Base-by-base conservation (phyloP, 1,140 invertebrate genomes). In the Phocides pigmalion region DNA sequence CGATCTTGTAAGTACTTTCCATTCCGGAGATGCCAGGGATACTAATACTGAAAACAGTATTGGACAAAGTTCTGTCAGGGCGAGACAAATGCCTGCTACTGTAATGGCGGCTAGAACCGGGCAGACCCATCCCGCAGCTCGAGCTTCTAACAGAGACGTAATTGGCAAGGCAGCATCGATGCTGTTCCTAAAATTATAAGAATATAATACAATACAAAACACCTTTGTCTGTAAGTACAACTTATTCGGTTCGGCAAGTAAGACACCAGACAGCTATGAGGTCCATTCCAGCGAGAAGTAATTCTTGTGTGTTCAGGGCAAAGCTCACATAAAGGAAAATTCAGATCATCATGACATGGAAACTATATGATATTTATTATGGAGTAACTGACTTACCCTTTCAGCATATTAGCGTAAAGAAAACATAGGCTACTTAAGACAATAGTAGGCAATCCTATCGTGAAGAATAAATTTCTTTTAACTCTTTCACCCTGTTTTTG, bases 11-110 rank as follows among this genome's bases (percentile, higher is more conserved):
- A 95, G 81, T 2, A 95, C 92, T 63, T 93, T 92, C 94, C 94
- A 95, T 71, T 95, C 94, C 0, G 94, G 93, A 12, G 93, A 94
- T 1, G 94, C 94, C 64, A 95, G 77, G 0, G 87, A 80, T 20
- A 94, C 93, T 19, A 95, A 91, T 17, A 94, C 83, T 2, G 84
- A 84, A 67, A 94, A 94, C 0, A 94, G 84, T 65, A 93, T 81
- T 0, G 94, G 94, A 63, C 94, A 93, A 4, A 95, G 84, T 77
- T 95, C 94, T 4, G 94, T 92, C 58, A 95, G 86, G 0, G 94
- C 92, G 1, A 94, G 87, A 35, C 93, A 93, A 9, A 93, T 91
- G 0, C 93, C 92, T 0, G 93, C 88, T 1, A 95, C 92, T 0
- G 94, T 93, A 47, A 94, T 92, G 12, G 93, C 93, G 1, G 94